Evolutionary conservation across 2,113 vertebrate genomes (phyloP).

Genomic region (Elaphurus davidianus): DNA sequence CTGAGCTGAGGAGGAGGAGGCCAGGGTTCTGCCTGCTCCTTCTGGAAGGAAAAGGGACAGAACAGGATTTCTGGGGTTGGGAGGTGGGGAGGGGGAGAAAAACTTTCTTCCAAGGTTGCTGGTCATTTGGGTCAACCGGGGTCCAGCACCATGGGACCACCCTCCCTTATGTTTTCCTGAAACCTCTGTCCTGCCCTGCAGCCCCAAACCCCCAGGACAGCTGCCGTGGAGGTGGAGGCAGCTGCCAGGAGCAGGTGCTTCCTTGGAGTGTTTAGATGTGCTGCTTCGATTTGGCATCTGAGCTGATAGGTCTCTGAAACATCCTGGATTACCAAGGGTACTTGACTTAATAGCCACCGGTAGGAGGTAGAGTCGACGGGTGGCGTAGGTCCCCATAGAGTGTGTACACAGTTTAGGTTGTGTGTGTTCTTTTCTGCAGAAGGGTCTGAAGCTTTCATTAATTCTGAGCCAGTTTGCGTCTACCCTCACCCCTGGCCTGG

Average conservation of each 20-base stretch:
- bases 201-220: not conserved
- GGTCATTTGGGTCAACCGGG: not conserved
- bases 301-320: slow-evolving; percentile 3
- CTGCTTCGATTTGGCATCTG: not conserved
- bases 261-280: not conserved
- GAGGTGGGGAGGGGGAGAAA: not conserved
- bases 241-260: slow-evolving; percentile 27
- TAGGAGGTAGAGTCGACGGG: not conserved
- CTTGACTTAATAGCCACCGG: slow-evolving; percentile 23
- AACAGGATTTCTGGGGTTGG: not conserved
- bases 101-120: not conserved
- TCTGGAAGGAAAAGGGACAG: not conserved
- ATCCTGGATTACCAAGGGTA: not conserved
- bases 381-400: not conserved
- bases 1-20: not conserved
- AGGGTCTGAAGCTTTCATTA: not conserved
- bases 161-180: not conserved
- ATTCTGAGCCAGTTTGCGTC: not conserved
- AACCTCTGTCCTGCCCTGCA: not conserved
- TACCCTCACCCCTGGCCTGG: not conserved
- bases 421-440: not conserved
- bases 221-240: not conserved
- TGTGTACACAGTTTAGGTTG: not conserved
- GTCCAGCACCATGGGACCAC: not conserved
- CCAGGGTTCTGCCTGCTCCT: not conserved